phyloP scores from a whole-genome alignment of 1,140 invertebrate species.

The Chionoecetes opilio region DNA sequence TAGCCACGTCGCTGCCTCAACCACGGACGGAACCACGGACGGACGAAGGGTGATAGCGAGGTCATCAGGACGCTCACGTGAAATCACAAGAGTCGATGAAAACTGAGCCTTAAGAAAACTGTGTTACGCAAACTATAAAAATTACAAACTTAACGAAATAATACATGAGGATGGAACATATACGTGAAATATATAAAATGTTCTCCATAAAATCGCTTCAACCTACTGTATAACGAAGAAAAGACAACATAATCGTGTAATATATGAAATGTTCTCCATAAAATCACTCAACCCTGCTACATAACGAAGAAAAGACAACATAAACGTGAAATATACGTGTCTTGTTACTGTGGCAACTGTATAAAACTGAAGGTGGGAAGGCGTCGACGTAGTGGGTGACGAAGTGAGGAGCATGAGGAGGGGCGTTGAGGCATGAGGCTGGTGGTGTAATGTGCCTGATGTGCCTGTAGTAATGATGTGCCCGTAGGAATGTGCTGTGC shows the following conservation, averaged over 20 bases:
- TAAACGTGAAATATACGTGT: background rate
- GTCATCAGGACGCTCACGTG: background rate
- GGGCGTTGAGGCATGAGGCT: background rate
- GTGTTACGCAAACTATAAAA: background rate
- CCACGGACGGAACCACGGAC: background rate
- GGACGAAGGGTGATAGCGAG: background rate
- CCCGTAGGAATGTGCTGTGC: constrained; percentile 44
- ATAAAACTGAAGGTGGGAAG: background rate
- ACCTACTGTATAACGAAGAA: background rate
- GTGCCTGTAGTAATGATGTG: background rate
- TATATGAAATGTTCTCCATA: background rate
- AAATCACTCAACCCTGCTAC: too few relatives aligned
- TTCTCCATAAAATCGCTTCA: too few relatives aligned
- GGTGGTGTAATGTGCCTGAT: background rate
- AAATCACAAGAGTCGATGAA: background rate
- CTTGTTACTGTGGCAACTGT: background rate
- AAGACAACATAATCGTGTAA: background rate
- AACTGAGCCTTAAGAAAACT: background rate
- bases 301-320: background rate
- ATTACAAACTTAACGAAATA: too few relatives aligned
- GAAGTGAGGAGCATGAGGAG: too few relatives aligned
- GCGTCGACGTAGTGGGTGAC: background rate
- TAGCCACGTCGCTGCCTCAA: background rate
- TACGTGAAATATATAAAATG: background rate
- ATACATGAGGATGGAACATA: background rate